Conservation (phyloP, 2,888 invertebrate genomes). For the Agonopterix arenella region DNA sequence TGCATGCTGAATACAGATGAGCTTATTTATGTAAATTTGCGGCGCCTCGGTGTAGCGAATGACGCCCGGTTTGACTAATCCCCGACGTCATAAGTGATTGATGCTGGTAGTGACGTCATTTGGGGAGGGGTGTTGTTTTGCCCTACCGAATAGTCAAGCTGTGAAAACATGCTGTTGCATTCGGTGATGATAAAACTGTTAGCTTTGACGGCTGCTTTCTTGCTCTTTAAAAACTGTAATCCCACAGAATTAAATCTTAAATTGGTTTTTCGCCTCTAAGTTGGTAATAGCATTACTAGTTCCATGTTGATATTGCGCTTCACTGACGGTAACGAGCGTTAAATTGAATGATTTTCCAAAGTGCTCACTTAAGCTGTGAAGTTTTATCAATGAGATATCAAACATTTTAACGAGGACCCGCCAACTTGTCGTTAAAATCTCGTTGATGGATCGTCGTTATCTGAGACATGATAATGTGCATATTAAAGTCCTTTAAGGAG, state of each 20-base stretch:
- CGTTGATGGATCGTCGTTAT: not conserved
- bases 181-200: too few relatives aligned
- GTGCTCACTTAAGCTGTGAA: not conserved
- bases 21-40: conserved; percentile 16
- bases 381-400: conserved; percentile 4
- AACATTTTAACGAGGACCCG: conserved; percentile 4
- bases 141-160: too few relatives aligned
- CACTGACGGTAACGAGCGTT: not conserved
- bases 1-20: conserved; percentile 31
- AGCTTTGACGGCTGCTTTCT: too few relatives aligned
- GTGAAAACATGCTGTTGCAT: too few relatives aligned
- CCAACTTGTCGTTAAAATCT: conserved; percentile 5
- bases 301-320: conserved; percentile 4
- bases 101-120: not conserved
- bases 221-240: too few relatives aligned
- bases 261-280: too few relatives aligned
- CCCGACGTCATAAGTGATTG: conserved; percentile 8
- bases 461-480: too few relatives aligned
- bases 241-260: too few relatives aligned
- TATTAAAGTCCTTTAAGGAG: too few relatives aligned
- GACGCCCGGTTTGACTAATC: conserved; percentile 32
- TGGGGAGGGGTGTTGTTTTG: too few relatives aligned
- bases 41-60: conserved; percentile 23
- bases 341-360: not conserved
- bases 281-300: too few relatives aligned